A percentile compares a stretch with the other conserved stretches of the same genome.
phyloP scores from a whole-genome alignment of 2,113 vertebrate species.

The Turnix velox region DNA sequence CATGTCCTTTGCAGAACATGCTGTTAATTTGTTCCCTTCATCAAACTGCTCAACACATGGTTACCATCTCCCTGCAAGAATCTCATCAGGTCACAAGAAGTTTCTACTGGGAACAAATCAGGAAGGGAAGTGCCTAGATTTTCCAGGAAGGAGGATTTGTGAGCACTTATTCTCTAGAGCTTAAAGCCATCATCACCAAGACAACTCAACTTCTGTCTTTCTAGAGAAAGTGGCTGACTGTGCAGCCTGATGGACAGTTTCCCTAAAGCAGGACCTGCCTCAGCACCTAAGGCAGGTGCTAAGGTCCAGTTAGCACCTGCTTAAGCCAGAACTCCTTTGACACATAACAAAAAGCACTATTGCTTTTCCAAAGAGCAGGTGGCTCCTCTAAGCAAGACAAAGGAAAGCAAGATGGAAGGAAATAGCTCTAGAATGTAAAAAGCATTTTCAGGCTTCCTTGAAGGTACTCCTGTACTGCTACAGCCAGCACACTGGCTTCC shows the following conservation, averaged over 20 bases:
- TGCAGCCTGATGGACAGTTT: not conserved
- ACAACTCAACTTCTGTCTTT: not conserved
- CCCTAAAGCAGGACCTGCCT: not conserved
- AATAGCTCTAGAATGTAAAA: not conserved
- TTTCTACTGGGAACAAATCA: not conserved
- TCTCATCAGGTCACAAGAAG: accelerated
- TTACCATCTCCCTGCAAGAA: not conserved
- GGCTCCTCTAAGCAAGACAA: not conserved
- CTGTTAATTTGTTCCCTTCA: not conserved
- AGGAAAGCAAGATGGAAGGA: not conserved
- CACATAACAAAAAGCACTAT: not conserved
- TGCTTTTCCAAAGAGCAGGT: not conserved
- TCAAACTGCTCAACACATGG: not conserved
- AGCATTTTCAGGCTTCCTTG: not conserved
- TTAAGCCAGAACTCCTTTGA: not conserved
- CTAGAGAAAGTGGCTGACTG: not conserved
- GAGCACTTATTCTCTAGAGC: not conserved
- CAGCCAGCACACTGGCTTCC: not conserved
- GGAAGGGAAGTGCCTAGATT: not conserved
- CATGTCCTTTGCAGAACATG: not conserved
- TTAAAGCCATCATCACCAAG: not conserved
- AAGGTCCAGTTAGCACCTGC: not conserved
- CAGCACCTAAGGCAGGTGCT: no score
- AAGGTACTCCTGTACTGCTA: not conserved
- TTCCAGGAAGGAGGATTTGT: not conserved